phyloP scores from a whole-genome alignment of 2,888 invertebrate species.

The Carcina quercana region DNA sequence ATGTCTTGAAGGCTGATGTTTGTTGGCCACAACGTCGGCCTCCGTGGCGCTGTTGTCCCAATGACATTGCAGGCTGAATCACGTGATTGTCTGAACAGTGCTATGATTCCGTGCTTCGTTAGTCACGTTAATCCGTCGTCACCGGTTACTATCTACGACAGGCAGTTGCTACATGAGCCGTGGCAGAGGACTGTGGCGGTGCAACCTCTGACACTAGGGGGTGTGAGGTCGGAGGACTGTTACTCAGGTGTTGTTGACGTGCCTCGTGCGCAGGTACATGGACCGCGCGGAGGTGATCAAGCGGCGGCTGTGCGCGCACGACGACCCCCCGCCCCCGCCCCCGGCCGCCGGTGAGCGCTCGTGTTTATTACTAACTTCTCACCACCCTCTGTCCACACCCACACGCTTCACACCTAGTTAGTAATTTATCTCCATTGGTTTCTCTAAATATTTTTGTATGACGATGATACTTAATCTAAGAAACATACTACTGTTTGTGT shows the following conservation, averaged over 20 bases:
- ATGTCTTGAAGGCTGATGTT: not conserved
- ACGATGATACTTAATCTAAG: no score
- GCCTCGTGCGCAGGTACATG: slow-evolving; percentile 40
- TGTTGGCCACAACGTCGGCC: not conserved
- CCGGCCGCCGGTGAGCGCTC: not conserved
- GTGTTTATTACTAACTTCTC: no score
- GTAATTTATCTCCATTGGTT: no score
- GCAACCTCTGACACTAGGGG: no score
- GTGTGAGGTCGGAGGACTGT: no score
- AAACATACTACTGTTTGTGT: no score
- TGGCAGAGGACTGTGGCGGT: not conserved
- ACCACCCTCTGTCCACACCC: no score
- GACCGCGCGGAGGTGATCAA: slow-evolving; percentile 54
- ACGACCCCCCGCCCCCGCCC: not conserved
- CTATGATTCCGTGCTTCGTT: not conserved
- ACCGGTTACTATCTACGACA: not conserved
- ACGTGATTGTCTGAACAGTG: not conserved
- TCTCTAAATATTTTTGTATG: no score
- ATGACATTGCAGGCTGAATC: not conserved
- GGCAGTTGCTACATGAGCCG: not conserved
- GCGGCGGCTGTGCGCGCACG: not conserved
- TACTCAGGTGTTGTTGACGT: not conserved
- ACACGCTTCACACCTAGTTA: no score
- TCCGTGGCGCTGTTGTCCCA: not conserved
- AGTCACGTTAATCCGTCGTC: not conserved